Evolutionary conservation across 2,888 invertebrate genomes (phyloP).

Genomic region (Platycheirus albimanus): DNA sequence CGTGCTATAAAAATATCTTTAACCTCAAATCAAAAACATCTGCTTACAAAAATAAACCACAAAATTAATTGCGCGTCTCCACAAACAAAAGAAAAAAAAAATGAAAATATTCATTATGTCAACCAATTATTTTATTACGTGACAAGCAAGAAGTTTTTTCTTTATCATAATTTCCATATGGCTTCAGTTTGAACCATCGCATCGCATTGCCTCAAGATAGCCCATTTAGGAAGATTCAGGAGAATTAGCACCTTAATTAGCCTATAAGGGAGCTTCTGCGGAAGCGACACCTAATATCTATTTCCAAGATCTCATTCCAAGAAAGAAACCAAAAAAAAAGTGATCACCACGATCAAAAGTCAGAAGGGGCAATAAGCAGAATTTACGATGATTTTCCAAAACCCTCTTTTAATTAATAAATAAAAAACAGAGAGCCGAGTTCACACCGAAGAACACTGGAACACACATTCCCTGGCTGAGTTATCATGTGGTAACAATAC

Average conservation of each 20-base stretch:
- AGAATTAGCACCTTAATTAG: slow-evolving; percentile 74
- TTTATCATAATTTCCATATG: slow-evolving; percentile 57
- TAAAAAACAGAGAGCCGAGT: slow-evolving; percentile 52
- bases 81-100: neutral
- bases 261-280: slow-evolving; percentile 58
- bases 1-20: too few relatives aligned
- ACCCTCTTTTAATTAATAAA: slow-evolving; percentile 70
- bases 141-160: slow-evolving; percentile 47
- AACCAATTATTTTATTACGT: slow-evolving; percentile 71
- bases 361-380: slow-evolving; percentile 61
- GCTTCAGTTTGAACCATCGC: neutral
- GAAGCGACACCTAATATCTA: slow-evolving; percentile 56
- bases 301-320: slow-evolving; percentile 62
- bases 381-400: slow-evolving; percentile 71
- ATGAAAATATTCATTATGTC: slow-evolving; percentile 25
- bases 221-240: slow-evolving; percentile 44
- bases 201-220: too few relatives aligned
- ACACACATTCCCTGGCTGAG: slow-evolving; percentile 33
- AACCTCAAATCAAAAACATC: slow-evolving; percentile 23
- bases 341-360: slow-evolving; percentile 37
- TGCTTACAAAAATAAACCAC: slow-evolving; percentile 21
- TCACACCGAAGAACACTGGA: slow-evolving; percentile 11
- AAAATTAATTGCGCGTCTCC: slow-evolving; percentile 46
- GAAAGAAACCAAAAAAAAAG: slow-evolving; percentile 66
- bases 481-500: slow-evolving; percentile 74